Conservation (phyloP, 2,797 vertebrate genomes). For the Pangasius mekongensis region DNA sequence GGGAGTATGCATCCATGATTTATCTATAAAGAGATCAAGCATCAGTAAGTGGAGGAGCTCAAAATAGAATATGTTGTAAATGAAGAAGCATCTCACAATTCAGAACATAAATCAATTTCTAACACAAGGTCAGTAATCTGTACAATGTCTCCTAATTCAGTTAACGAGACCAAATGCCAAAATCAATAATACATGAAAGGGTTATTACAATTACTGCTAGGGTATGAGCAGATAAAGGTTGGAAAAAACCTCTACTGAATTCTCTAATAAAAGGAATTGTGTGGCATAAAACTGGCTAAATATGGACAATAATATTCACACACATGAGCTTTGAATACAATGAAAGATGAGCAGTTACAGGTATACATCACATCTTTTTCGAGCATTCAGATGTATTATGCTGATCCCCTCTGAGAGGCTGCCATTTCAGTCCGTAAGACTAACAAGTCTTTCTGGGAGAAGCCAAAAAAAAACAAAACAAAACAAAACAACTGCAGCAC, state of each 20-base stretch:
- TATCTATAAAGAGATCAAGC: slow-evolving; percentile 80
- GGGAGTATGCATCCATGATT: slow-evolving; percentile 98
- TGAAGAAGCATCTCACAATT: slow-evolving; percentile 21
- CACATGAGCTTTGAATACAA: not conserved
- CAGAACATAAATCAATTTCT: not conserved
- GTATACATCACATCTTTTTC: not conserved
- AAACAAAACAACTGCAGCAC: not conserved
- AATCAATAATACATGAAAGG: slow-evolving; percentile 9
- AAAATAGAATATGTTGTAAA: slow-evolving; percentile 17
- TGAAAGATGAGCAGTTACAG: not conserved
- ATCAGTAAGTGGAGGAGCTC: slow-evolving; percentile 36
- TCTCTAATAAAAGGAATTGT: not conserved
- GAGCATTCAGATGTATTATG: not conserved
- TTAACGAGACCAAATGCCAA: slow-evolving; percentile 15
- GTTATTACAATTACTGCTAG: not conserved
- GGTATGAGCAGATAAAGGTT: not conserved
- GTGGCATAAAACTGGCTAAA: too few species aligned
- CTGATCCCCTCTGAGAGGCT: not conserved
- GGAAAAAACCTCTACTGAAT: not conserved
- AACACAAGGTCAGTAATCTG: slow-evolving; percentile 7
- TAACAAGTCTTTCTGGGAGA: not conserved
- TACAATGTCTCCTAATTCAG: not conserved
- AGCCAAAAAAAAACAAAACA: not conserved
- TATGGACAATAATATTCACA: not conserved
- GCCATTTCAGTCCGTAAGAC: not conserved